Conservation (phyloP, 2,888 invertebrate genomes). For the Pseudoips prasinana region DNA sequence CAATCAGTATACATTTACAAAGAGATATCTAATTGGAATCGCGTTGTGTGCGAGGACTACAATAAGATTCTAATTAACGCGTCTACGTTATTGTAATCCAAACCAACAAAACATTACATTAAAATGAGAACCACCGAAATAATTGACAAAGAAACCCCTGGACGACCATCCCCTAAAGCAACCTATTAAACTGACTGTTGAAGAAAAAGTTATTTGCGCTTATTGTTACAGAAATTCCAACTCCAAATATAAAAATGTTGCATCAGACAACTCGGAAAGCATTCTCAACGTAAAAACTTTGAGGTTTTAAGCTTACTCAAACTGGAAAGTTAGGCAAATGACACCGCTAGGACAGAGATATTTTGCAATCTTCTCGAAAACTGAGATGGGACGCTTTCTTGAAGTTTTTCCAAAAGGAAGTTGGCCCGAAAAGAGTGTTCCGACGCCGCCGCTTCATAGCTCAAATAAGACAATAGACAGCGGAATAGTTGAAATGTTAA, state of each 20-base stretch:
- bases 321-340: constrained; percentile 73
- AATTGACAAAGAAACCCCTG: constrained; percentile 26
- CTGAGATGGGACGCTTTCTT: constrained; percentile 57
- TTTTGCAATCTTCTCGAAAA: constrained; percentile 67
- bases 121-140: constrained; percentile 6
- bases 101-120: too few species aligned
- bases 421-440: constrained; percentile 49
- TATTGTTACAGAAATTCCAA: constrained; percentile 43
- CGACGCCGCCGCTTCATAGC: constrained; percentile 38
- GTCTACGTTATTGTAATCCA: too few species aligned
- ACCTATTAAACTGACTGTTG: constrained; percentile 37
- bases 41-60: too few species aligned
- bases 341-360: constrained; percentile 70
- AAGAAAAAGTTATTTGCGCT: constrained; percentile 38
- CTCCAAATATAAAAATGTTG: constrained; percentile 51
- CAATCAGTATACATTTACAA: too few species aligned
- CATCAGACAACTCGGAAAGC: constrained; percentile 46
- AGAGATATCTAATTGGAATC: too few species aligned
- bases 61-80: not conserved
- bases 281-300: constrained; percentile 55
- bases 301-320: constrained; percentile 71
- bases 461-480: constrained; percentile 55
- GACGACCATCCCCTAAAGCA: constrained; percentile 19
- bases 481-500: constrained; percentile 54
- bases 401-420: constrained; percentile 61